phyloP scores from a whole-genome alignment of 2,888 invertebrate species.

The Noctua pronuba region DNA sequence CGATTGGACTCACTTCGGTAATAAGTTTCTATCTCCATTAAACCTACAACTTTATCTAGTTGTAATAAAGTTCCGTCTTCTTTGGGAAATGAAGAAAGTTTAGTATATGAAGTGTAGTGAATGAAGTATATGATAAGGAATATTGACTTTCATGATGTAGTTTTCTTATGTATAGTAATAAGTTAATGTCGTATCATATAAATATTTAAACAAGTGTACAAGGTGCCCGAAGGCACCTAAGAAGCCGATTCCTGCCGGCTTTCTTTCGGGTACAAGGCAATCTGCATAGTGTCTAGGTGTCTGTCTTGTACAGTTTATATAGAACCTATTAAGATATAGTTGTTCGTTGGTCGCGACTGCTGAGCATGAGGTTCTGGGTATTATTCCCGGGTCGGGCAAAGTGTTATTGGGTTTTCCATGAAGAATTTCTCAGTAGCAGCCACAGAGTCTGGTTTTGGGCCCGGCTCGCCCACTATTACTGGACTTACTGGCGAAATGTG shows the following conservation, averaged over 20 bases:
- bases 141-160: conserved; percentile 16
- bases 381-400: too few species aligned
- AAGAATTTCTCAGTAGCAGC: neutral
- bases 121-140: conserved; percentile 15
- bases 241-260: too few species aligned
- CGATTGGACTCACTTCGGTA: conserved; percentile 34
- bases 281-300: too few species aligned
- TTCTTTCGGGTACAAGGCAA: too few species aligned
- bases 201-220: neutral
- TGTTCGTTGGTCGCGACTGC: neutral
- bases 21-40: conserved; percentile 12
- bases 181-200: neutral
- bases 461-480: neutral
- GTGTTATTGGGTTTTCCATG: too few species aligned
- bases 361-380: neutral
- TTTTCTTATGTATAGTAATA: neutral
- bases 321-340: neutral
- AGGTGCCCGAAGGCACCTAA: too few species aligned
- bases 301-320: neutral
- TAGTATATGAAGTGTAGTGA: neutral
- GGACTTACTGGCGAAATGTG: neutral
- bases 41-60: conserved; percentile 18
- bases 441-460: neutral
- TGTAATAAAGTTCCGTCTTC: conserved; percentile 19
- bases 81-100: conserved; percentile 2